These are phyloP conservation scores for Bradysia coprophila DNA, from an alignment of 1,140 invertebrate species.

Conservation along the genomic window DNA sequence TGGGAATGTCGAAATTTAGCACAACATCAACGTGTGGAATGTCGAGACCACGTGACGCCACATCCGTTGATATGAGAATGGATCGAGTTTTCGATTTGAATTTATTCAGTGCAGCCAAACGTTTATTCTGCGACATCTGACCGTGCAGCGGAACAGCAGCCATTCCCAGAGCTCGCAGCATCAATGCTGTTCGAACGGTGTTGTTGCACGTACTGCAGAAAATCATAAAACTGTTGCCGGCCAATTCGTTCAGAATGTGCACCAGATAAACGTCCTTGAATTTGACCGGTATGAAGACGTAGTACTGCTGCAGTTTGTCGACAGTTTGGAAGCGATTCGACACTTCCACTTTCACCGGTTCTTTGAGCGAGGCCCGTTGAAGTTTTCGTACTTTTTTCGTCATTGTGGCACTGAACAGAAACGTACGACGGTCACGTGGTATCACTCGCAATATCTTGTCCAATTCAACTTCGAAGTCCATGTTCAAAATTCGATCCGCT, in stretches of 20 bases:
- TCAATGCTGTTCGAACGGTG: constrained; percentile 70
- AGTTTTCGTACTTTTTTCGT: constrained; percentile 96
- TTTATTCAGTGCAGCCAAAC: constrained; percentile 79
- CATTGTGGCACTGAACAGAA: constrained; percentile 94
- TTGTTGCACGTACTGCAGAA: constrained; percentile 91
- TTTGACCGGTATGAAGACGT: constrained; percentile 91
- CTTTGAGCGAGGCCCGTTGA: constrained; percentile 79
- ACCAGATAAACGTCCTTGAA: constrained; percentile 97
- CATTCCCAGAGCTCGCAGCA: constrained; percentile 75
- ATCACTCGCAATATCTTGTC: constrained; percentile 90
- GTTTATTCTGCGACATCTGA: constrained; percentile 91
- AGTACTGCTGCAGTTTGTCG: constrained; percentile 87
- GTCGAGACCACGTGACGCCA: constrained; percentile 92
- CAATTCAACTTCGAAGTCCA: constrained; percentile 92
- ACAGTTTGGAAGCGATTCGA: constrained; percentile 97
- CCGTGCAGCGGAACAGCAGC: constrained; percentile 91
- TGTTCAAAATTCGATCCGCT: constrained; percentile 87
- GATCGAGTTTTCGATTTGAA: constrained; percentile 77
- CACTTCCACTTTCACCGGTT: constrained; percentile 90
- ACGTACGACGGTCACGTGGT: constrained; percentile 71
- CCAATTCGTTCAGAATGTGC: constrained; percentile 87
- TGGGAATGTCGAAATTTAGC: constrained; percentile 94
- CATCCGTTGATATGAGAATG: constrained; percentile 92
- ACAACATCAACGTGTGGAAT: constrained; percentile 97
- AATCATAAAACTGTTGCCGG: constrained; percentile 93